A percentile compares a stretch with the other conserved stretches of the same genome.
phyloP scores from a whole-genome alignment of 2,113 vertebrate species.

The Cichladusa arquata region DNA sequence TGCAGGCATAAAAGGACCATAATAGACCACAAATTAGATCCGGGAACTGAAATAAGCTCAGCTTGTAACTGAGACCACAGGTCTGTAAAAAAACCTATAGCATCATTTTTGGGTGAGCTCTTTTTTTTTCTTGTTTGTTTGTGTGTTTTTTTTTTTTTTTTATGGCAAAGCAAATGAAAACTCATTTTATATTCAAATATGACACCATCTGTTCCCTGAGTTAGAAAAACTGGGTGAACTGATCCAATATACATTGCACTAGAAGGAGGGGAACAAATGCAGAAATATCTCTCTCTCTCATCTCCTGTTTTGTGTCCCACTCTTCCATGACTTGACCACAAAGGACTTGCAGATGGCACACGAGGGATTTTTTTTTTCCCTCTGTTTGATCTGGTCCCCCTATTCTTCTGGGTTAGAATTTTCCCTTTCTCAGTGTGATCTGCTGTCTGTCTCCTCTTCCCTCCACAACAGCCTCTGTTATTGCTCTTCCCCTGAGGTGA shows the following conservation, averaged over 20 bases:
- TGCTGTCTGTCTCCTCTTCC: neutral
- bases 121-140: conserved; percentile 58
- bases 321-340: conserved; percentile 53
- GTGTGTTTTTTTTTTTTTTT: conserved; percentile 44
- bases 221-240: conserved; percentile 66
- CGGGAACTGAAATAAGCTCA: conserved; percentile 60
- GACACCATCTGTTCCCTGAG: conserved; percentile 65
- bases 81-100: conserved; percentile 60
- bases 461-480: neutral
- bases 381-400: neutral
- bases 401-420: neutral
- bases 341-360: conserved; percentile 27
- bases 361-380: neutral
- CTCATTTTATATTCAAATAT: conserved; percentile 71
- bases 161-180: conserved; percentile 65
- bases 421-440: neutral
- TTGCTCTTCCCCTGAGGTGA: neutral
- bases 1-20: conserved; percentile 64
- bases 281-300: conserved; percentile 25
- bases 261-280: conserved; percentile 50
- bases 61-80: conserved; percentile 66
- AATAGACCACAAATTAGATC: conserved; percentile 71
- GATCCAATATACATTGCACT: conserved; percentile 59
- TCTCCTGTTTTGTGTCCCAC: conserved; percentile 35
- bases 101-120: conserved; percentile 37